These are phyloP conservation scores for Cinara cedri DNA, from an alignment of 2,888 invertebrate species.

Conservation along the genomic window DNA sequence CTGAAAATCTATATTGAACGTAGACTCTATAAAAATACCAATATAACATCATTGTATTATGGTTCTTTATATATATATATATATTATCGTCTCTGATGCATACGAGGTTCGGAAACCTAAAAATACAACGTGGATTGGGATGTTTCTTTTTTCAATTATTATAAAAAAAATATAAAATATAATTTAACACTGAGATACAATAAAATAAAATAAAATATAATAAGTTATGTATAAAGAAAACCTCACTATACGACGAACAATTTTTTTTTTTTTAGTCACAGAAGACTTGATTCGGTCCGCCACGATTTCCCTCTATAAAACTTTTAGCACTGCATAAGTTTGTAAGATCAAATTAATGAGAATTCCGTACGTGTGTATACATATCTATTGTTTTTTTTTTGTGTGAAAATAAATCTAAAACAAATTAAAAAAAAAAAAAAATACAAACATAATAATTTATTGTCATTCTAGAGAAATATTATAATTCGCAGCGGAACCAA, in stretches of 20 bases:
- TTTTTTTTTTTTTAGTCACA: slow-evolving; percentile 32
- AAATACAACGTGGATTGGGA: slow-evolving; percentile 35
- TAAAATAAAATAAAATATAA: too few relatives aligned
- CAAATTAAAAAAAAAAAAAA: slow-evolving; percentile 48
- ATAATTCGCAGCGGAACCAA: slow-evolving; percentile 17
- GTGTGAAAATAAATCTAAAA: slow-evolving; percentile 38
- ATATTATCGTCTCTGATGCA: background rate
- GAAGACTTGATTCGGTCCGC: slow-evolving; percentile 25
- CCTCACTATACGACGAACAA: slow-evolving; percentile 12
- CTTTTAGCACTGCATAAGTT: slow-evolving; percentile 7
- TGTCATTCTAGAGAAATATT: background rate
- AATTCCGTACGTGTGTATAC: background rate
- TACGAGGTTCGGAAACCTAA: slow-evolving; percentile 32
- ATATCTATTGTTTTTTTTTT: background rate
- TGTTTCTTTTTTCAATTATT: background rate
- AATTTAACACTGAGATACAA: too few relatives aligned
- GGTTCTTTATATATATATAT: too few relatives aligned
- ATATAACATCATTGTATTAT: background rate
- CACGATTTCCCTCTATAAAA: slow-evolving; percentile 25
- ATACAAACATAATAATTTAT: slow-evolving; percentile 33
- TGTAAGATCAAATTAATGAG: slow-evolving; percentile 32
- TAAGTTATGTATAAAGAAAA: background rate
- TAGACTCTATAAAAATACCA: background rate
- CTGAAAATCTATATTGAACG: slow-evolving; percentile 6
- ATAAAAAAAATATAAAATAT: background rate